A percentile compares a stretch with the other conserved stretches of the same genome.
Conservation (phyloP, 1,140 invertebrate species). For the Diabrotica virgifera region DNA sequence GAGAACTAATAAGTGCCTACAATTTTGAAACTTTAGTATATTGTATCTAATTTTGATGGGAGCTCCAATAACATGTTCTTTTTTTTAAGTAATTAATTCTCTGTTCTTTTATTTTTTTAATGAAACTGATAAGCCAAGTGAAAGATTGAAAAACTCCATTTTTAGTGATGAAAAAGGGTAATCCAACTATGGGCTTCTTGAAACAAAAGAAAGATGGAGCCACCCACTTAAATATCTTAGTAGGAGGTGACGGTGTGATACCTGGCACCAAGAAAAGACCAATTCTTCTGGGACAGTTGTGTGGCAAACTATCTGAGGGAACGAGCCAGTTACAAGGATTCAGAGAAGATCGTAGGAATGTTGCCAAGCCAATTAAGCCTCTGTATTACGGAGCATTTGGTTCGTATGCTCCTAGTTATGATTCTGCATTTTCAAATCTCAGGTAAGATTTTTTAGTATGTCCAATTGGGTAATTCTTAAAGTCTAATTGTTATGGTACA, state of each 20-base stretch:
- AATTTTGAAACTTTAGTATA: too few relatives aligned
- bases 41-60: too few relatives aligned
- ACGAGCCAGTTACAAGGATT: constrained; percentile 62
- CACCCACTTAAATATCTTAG: constrained; percentile 84
- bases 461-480: neutral
- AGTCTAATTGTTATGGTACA: neutral
- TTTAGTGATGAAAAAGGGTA: constrained; percentile 27
- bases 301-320: constrained; percentile 79
- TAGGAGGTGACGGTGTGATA: constrained; percentile 71
- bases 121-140: neutral
- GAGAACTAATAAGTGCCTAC: too few relatives aligned
- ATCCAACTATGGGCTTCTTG: constrained; percentile 74
- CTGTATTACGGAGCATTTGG: constrained; percentile 93
- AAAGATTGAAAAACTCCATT: neutral
- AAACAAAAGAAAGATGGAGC: constrained; percentile 77
- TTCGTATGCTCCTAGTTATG: constrained; percentile 91
- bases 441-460: neutral
- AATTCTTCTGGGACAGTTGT: constrained; percentile 74
- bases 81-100: too few relatives aligned
- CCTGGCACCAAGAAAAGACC: constrained; percentile 71
- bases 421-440: constrained; percentile 92
- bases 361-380: constrained; percentile 85
- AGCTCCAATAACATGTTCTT: too few relatives aligned
- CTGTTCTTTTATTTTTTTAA: neutral
- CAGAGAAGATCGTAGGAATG: constrained; percentile 85